Conservation (phyloP, 2,113 vertebrate genomes). For the Smithornis capensis region DNA sequence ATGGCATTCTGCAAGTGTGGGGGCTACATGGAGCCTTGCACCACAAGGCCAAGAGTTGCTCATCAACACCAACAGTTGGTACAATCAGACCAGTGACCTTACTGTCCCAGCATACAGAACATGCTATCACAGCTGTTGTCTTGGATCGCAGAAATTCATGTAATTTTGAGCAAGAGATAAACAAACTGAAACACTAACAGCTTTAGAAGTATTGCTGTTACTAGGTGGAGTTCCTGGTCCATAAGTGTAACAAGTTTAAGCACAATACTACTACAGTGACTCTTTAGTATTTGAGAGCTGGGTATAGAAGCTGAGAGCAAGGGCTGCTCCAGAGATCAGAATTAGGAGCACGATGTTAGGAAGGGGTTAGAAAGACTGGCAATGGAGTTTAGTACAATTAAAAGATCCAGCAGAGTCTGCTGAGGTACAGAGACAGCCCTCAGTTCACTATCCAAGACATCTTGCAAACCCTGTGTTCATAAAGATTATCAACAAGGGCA, state of each 20-base stretch:
- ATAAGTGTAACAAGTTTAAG: background rate
- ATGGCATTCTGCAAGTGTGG: background rate
- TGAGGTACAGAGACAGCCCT: background rate
- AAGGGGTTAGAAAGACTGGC: background rate
- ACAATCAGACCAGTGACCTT: background rate
- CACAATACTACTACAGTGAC: background rate
- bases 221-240: background rate
- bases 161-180: background rate
- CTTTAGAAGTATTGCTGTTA: background rate
- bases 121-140: background rate
- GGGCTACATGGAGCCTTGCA: background rate
- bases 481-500: background rate
- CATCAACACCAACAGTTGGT: background rate
- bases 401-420: background rate
- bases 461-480: background rate
- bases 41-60: background rate
- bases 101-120: background rate
- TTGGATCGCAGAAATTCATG: background rate
- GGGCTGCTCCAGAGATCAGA: background rate
- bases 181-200: background rate
- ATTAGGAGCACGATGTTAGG: background rate
- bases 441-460: background rate
- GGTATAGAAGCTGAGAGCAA: background rate
- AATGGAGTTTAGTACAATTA: background rate
- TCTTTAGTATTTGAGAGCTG: background rate